A percentile compares a stretch with the other conserved stretches of the same genome.
Evolutionary conservation across 2,113 vertebrate genomes (phyloP).

Genomic region (Podarcis cretensis): DNA sequence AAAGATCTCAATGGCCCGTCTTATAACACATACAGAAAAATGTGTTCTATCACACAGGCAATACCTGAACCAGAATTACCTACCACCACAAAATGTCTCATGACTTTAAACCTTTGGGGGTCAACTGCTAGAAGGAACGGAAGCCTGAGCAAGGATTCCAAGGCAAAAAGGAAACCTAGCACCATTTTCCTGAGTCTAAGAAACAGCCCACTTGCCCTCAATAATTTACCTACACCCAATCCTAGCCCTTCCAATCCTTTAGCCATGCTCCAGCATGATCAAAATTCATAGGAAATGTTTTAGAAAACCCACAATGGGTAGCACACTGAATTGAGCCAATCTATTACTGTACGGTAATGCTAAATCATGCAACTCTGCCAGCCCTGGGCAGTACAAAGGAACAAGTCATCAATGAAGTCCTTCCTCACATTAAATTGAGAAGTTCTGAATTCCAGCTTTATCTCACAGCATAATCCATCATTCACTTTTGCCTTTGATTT

Average conservation of each 20-base stretch:
- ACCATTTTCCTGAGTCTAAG: neutral
- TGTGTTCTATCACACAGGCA: neutral
- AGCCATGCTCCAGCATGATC: neutral
- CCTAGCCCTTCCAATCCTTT: neutral
- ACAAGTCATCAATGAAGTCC: neutral
- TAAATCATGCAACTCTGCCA: neutral
- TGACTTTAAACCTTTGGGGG: neutral
- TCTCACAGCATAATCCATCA: neutral
- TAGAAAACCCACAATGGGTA: neutral
- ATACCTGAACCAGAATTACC: neutral
- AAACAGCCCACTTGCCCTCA: neutral
- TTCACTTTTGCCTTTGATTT: neutral
- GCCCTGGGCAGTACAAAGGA: neutral
- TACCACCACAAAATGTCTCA: neutral
- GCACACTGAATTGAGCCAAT: neutral
- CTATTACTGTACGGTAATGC: neutral
- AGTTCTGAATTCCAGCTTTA: neutral
- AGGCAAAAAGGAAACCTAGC: neutral
- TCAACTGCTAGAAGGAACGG: neutral
- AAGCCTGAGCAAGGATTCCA: neutral
- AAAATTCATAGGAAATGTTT: neutral
- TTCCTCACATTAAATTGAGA: neutral
- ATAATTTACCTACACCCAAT: neutral
- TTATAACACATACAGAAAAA: no score
- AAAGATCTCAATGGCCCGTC: no score